Evolutionary conservation across 2,113 vertebrate genomes (phyloP).

Genomic region (Sphyrna mokarran): DNA sequence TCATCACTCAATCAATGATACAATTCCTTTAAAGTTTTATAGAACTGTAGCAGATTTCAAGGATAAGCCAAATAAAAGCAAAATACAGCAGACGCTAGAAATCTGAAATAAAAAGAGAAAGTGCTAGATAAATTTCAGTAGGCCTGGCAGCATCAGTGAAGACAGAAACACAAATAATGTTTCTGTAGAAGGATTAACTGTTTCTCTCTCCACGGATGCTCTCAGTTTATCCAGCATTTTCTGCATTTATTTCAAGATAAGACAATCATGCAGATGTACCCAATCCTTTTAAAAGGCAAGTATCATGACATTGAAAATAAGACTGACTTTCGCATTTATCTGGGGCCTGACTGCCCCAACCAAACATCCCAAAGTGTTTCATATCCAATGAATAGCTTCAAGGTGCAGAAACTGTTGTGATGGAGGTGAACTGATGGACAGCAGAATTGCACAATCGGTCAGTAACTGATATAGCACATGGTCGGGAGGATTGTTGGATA

Average conservation of each 20-base stretch:
- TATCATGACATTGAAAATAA: background rate
- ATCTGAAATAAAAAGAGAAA: too few species aligned
- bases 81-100: too few species aligned
- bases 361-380: background rate
- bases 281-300: background rate
- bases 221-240: too few species aligned
- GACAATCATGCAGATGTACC: background rate
- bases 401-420: background rate
- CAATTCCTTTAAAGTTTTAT: background rate
- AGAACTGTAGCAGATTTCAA: background rate
- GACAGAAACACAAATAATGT: too few species aligned
- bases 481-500: background rate
- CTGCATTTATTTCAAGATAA: too few species aligned
- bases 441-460: background rate
- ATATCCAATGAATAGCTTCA: background rate
- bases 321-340: background rate
- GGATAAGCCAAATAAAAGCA: background rate
- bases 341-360: background rate
- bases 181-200: too few species aligned
- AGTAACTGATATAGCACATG: background rate
- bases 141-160: too few species aligned
- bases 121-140: too few species aligned
- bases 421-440: background rate
- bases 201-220: too few species aligned
- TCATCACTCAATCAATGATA: background rate